These are phyloP conservation scores for Ashinkailepas kermadecensis DNA, from an alignment of 2,888 invertebrate species.

Conservation along the genomic window DNA sequence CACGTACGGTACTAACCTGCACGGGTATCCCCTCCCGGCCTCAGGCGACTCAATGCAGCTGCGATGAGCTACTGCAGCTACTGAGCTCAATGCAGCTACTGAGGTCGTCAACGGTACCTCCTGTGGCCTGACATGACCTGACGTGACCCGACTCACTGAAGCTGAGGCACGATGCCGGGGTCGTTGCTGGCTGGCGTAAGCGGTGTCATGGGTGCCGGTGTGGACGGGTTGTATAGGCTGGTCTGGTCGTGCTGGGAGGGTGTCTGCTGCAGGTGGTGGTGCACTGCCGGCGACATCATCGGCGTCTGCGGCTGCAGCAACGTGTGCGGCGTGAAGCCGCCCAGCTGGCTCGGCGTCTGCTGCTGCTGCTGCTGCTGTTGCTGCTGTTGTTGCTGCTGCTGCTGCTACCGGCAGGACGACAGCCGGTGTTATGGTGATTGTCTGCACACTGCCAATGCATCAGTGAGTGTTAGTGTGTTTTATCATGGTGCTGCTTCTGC, in stretches of 20 bases:
- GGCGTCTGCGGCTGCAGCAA: constrained; percentile 87
- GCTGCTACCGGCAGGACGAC: not conserved
- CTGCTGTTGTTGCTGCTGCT: constrained; percentile 50
- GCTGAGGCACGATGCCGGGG: constrained; percentile 85
- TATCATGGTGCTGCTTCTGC: too few relatives aligned
- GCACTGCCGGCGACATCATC: constrained; percentile 64
- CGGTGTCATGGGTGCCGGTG: constrained; percentile 72
- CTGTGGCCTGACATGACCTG: too few relatives aligned
- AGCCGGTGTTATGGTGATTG: too few relatives aligned
- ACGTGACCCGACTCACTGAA: constrained; percentile 59
- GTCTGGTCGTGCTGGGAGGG: not conserved
- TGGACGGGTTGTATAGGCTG: constrained; percentile 53
- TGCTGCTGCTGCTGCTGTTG: constrained; percentile 47
- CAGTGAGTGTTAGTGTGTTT: too few relatives aligned
- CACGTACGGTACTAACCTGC: too few relatives aligned
- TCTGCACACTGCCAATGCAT: too few relatives aligned
- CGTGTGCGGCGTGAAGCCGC: constrained; percentile 57
- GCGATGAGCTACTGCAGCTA: too few relatives aligned
- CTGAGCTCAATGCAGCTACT: too few relatives aligned
- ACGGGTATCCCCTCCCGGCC: too few relatives aligned
- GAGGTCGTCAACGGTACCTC: too few relatives aligned
- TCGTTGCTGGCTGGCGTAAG: constrained; percentile 87
- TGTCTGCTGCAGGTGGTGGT: constrained; percentile 28
- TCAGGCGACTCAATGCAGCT: too few relatives aligned
- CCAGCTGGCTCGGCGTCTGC: constrained; percentile 42